Evolutionary conservation across 2,888 invertebrate species (phyloP), one percentile per base, ranked within the genome.

Genomic region (Campaea margaritaria): DNA sequence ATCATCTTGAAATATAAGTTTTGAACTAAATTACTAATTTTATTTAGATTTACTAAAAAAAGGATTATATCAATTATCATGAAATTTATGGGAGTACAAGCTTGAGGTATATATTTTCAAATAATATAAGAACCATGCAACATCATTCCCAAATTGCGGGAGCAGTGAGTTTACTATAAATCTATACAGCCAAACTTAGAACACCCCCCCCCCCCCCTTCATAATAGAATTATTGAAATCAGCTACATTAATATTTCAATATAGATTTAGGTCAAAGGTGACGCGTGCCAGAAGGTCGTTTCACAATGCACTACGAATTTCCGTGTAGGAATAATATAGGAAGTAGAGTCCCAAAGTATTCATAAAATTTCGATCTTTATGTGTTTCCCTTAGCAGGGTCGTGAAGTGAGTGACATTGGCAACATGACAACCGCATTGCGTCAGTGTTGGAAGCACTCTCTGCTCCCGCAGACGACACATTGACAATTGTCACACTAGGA

Each of bases 351-450:
- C 45, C 27, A 34, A 54, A 55, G 54, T 60, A 43, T 55, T 52
- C 60, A 56, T 61, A 55, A 55, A 56, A 52, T 42, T 46, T 43
- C 42, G 47, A 52, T 55, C 46, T 55, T 59, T 60, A 60, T 51
- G 47, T 47, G 47, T 44, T 46, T 27, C 34, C 47, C 39, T 55
- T 21, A 44, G 31, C 46, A 27, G 21, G 45, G 34, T 38, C 27
- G 45, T 45, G 53, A 47, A 58, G 48, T 39, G 59, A 52, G 44
- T 53, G 46, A 46, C 39, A 39, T 55, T 60, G 51, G 49, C 50
- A 51, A 31, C 50, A 50, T 53, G 57, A 16, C 57, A 62, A 52
- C 53, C 57, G 62, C 62, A 62, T 21, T 62, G 62, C 62, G 57
- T 50, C 62, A 56, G 36, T 39, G 47, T 43, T 31, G 28, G 12